phyloP scores from a whole-genome alignment of 2,797 vertebrate genomes.

The Huso huso region DNA sequence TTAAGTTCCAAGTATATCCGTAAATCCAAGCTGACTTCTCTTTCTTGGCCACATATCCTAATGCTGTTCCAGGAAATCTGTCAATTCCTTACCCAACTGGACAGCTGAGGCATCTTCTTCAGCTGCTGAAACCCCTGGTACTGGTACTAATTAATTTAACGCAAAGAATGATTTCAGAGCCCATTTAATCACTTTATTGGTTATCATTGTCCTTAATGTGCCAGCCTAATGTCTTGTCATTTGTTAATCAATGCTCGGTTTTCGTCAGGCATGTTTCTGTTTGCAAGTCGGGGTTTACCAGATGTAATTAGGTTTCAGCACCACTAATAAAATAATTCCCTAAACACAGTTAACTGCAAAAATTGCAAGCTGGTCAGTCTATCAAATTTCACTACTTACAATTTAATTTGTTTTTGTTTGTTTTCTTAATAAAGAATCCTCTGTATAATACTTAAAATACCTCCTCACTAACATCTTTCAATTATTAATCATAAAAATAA shows the following conservation, averaged over 20 bases:
- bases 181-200: slow-evolving; percentile 11
- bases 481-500: too few species aligned
- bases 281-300: neutral
- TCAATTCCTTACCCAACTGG: neutral
- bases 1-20: slow-evolving; percentile 10
- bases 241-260: neutral
- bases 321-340: neutral
- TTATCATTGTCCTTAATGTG: slow-evolving; percentile 16
- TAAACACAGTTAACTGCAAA: neutral
- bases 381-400: neutral
- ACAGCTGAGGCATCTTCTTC: neutral
- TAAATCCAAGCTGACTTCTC: slow-evolving; percentile 10
- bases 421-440: too few species aligned
- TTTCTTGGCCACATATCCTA: neutral
- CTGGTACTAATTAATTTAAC: slow-evolving; percentile 18
- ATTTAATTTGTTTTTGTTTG: too few species aligned
- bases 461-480: too few species aligned
- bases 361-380: neutral
- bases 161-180: slow-evolving; percentile 16
- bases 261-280: neutral
- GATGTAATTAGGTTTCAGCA: neutral
- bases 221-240: neutral
- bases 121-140: slow-evolving; percentile 10
- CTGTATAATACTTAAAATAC: too few species aligned
- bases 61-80: neutral